Evolutionary conservation across 2,113 vertebrate species (phyloP), one percentile per base, ranked within the genome.

Genomic region (Pagrus major): DNA sequence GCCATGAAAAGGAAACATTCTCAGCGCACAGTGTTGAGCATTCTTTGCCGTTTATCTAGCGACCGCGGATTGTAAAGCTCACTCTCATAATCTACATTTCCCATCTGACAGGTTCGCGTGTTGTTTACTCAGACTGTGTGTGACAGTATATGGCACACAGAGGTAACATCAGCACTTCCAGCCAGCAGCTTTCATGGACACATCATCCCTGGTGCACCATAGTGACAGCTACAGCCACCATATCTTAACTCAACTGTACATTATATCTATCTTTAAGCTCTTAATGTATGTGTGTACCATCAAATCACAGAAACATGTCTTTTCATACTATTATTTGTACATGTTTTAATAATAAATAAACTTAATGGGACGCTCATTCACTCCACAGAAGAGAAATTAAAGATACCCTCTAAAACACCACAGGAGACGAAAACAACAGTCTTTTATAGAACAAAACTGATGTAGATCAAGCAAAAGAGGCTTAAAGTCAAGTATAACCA

Each of bases 71-170:
- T 35, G 60, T 71, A 67, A 66, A 80, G 35, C 42, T 11, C 10
- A n/a, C 29, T 64, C 29, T 49, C 27, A 37, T 70, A 69, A 88
- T 86, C 70, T 79, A 78, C 52, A 84, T 81, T 78, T 81, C 54
- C 65, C 51, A 46, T 76, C 61, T 54, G 85, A 89, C 72, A 80
- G 76, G 29, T 80, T 68, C 71, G 71, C 70, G 78, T 42, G 55
- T 74, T 70, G 78, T 79, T 86, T 80, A 72, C 41, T 77, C 54
- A 70, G 66, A 39, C 59, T 12, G 54, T 44, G 61, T 20, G 15
- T 54, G 51, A 54, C 23, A 54, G 51, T 27, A 55, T 25, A 73
- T 18, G 42, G 56, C 58, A 52, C 69, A 64, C 69, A 6, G n/a
- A 65, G 54, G 59, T 49, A 76, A 71, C 52, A 51, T 76, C 61